Evolutionary conservation across 1,140 invertebrate species (phyloP), one percentile per base, ranked within the genome.

Genomic region (Listronotus oregonensis): DNA sequence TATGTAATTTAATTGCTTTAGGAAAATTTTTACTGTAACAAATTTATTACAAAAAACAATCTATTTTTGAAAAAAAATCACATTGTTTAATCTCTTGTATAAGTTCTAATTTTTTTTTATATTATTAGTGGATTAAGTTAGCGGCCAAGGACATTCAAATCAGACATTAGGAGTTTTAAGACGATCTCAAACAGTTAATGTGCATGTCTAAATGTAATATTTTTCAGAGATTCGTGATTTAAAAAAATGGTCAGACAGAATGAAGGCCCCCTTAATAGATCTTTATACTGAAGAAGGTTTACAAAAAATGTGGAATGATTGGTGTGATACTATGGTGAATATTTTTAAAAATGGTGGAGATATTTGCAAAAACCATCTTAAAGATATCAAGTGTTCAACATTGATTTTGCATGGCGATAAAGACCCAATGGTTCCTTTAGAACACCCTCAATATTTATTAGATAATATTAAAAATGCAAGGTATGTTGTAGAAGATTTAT

Each of bases 331-430:
- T 0, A 81, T 89, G 71, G 73, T 71, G n/a, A 71, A 72, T 12
- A 81, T 92, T 43, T 86, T 80, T 39, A 75, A 87, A 27, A 84
- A 37, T 79, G 82, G 5, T 6, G 92, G 90, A 0, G 84, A 95
- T 71, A 86, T 95, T 65, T 95, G 91, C 76, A 86, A 84, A 57
- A 73, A 81, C 0, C 73, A 81, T 5, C 69, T 95, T 3, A 73
- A 82, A 1, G 81, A 89, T 73, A 85, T 90, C 64, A 80, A 83
- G 37, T 91, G 89, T 69, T 88, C 89, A 0, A 93, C 90, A 11
- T 84, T 93, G 8, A 89, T 96, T 65, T 69, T 95, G 31, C 90
- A 95, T 75, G 94, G 93, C 0, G 81, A 85, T 46, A 91, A 93
- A 75, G 93, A 96, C 81, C 82, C 86, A 0, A 80, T 93, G 77